Evolutionary conservation across 2,113 vertebrate species (phyloP).

Genomic region (Nothocercus julius): DNA sequence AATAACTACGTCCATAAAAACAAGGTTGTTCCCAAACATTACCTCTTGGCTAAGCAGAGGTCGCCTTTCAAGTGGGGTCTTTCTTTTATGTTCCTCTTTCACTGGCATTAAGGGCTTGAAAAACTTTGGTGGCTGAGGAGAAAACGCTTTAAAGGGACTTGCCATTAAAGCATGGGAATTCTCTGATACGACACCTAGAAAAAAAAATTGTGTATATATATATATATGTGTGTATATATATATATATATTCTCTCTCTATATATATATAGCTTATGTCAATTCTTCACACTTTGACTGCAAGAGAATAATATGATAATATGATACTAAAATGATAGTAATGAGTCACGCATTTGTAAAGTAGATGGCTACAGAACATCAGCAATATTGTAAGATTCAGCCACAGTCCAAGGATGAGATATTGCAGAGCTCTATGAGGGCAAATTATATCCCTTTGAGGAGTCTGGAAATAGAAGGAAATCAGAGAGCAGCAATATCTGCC

Average conservation of each 20-base stretch:
- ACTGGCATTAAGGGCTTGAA: slow-evolving; percentile 96
- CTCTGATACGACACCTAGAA: slow-evolving; percentile 80
- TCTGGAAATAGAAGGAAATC: neutral
- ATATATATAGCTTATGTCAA: neutral
- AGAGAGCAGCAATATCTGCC: neutral
- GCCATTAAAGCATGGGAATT: slow-evolving; percentile 85
- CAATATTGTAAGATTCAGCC: neutral
- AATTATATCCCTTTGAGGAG: neutral
- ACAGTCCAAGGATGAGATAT: neutral
- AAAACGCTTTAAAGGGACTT: slow-evolving; percentile 93
- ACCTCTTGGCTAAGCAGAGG: slow-evolving; percentile 95
- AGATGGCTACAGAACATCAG: neutral
- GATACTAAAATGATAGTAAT: neutral
- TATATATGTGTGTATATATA: no score
- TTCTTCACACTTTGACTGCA: neutral
- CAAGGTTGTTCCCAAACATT: slow-evolving; percentile 9
- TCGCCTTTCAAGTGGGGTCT: slow-evolving; percentile 85
- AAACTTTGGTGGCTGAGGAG: slow-evolving; percentile 94
- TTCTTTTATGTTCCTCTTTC: slow-evolving; percentile 91
- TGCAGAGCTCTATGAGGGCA: neutral
- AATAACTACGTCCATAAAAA: neutral
- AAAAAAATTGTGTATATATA: neutral
- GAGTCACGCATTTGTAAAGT: neutral
- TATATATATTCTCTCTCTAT: neutral
- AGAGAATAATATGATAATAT: neutral